phyloP scores from a whole-genome alignment of 2,113 vertebrate species.

The Tylochromis polylepis region DNA sequence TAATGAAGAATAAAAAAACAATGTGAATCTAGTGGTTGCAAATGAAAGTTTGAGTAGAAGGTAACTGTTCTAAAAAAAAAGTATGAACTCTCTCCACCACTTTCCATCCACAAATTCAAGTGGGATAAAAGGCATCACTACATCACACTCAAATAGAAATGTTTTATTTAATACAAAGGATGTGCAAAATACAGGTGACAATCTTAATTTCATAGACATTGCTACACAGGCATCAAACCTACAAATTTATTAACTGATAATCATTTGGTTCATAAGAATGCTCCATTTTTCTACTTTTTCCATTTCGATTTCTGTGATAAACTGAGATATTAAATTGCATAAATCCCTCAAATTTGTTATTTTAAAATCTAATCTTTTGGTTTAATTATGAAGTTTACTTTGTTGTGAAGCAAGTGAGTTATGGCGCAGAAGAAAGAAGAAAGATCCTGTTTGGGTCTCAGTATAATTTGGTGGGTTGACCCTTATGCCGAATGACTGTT shows the following conservation, averaged over 20 bases:
- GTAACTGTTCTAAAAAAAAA: accelerated
- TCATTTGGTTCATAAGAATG: too few relatives aligned
- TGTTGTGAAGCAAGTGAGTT: background rate
- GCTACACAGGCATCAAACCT: background rate
- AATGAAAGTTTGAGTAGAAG: accelerated
- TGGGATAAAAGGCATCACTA: background rate
- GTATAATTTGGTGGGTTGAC: background rate
- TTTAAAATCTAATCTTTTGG: background rate
- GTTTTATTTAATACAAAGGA: background rate
- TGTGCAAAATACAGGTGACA: background rate
- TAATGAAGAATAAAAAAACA: background rate
- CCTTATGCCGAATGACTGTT: background rate
- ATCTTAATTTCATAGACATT: background rate
- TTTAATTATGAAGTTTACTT: background rate
- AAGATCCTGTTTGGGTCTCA: background rate
- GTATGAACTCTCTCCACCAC: background rate
- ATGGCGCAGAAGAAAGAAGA: background rate
- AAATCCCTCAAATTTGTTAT: background rate
- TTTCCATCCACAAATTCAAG: background rate
- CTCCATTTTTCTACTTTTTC: too few relatives aligned
- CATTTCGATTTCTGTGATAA: background rate
- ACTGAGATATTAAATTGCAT: background rate
- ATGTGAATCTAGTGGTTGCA: background rate
- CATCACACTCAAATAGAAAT: background rate
- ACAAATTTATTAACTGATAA: too few relatives aligned